Conservation (phyloP, 2,797 vertebrate species). For the Sebastes trivittatus region DNA sequence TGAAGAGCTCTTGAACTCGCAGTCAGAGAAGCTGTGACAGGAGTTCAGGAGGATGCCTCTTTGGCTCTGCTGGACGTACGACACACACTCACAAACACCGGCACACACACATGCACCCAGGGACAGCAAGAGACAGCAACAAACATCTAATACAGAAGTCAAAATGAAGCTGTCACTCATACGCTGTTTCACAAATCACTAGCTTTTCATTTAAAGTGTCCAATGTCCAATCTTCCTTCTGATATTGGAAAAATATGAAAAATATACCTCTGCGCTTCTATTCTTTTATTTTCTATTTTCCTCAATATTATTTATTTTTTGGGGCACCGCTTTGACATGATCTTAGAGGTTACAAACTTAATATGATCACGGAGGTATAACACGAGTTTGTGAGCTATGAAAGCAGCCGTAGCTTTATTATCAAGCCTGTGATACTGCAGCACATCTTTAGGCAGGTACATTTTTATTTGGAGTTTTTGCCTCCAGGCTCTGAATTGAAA, state of each 20-base stretch:
- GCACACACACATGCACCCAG: slow-evolving; percentile 3
- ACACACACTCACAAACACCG: slow-evolving; percentile 37
- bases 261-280: neutral
- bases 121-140: slow-evolving; percentile 5
- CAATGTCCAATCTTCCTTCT: slow-evolving; percentile 1
- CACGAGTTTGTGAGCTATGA: slow-evolving; percentile 20
- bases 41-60: slow-evolving; percentile 83
- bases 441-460: slow-evolving; percentile 52
- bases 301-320: slow-evolving; percentile 21
- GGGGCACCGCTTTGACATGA: slow-evolving; percentile 2
- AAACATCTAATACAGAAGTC: slow-evolving; percentile 72
- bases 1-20: slow-evolving; percentile 89
- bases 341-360: slow-evolving; percentile 34
- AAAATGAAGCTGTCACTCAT: slow-evolving; percentile 91
- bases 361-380: slow-evolving; percentile 10
- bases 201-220: slow-evolving; percentile 85
- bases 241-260: slow-evolving; percentile 10
- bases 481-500: slow-evolving; percentile 67
- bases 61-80: slow-evolving; percentile 60
- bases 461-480: slow-evolving; percentile 63
- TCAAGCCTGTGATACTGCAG: slow-evolving; percentile 44
- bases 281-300: slow-evolving; percentile 4
- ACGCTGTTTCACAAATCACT: slow-evolving; percentile 82
- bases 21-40: slow-evolving; percentile 86
- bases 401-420: slow-evolving; percentile 39